Conservation (phyloP, 2,113 vertebrate genomes). For the Lutjanus erythropterus region DNA sequence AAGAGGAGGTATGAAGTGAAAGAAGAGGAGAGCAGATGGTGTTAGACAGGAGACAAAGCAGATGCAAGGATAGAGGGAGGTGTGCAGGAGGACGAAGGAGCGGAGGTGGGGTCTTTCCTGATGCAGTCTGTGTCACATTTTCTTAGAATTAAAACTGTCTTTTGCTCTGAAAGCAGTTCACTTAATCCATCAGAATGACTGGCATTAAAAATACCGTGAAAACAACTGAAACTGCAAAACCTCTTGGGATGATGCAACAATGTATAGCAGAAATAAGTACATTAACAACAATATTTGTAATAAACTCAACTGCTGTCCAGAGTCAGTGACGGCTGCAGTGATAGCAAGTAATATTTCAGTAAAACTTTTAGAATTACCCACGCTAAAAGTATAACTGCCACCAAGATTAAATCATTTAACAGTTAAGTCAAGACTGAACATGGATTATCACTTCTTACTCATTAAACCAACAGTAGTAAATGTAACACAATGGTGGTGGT, state of each 20-base stretch:
- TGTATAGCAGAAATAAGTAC: not conserved
- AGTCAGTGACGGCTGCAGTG: not conserved
- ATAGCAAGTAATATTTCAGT: not conserved
- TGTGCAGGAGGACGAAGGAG: not conserved
- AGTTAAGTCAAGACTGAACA: not conserved
- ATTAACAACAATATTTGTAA: not conserved
- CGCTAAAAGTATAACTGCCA: not conserved
- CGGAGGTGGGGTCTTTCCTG: not conserved
- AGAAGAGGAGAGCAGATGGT: constrained; percentile 21
- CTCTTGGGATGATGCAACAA: not conserved
- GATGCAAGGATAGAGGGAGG: not conserved
- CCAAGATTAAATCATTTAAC: not conserved
- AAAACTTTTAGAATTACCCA: not conserved
- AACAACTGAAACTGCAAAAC: not conserved
- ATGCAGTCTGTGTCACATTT: not conserved
- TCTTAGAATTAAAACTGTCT: not conserved
- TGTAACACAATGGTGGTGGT: not conserved
- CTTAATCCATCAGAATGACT: not conserved
- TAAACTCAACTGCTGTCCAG: not conserved
- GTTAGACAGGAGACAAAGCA: constrained; percentile 13
- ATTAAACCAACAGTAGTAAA: constrained; percentile 2
- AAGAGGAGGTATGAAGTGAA: not conserved
- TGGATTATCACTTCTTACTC: not conserved
- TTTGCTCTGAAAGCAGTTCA: not conserved
- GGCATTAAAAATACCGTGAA: not conserved